Evolutionary conservation across 2,797 vertebrate species (phyloP).

Genomic region (Halcyon badia): DNA sequence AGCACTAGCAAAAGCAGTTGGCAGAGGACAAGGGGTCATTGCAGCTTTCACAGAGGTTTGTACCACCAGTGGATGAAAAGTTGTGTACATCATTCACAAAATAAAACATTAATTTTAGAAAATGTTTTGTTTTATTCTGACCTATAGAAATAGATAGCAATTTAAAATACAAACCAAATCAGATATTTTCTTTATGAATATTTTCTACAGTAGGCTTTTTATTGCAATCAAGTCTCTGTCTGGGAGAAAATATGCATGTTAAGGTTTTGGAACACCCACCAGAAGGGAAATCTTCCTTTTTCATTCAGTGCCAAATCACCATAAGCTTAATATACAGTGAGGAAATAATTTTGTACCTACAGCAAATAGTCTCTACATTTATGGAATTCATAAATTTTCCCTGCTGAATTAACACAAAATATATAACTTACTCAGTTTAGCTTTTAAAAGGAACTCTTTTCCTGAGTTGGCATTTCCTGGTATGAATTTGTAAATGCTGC

Average conservation of each 20-base stretch:
- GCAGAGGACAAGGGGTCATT: background rate
- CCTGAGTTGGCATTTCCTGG: background rate
- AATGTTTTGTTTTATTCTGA: background rate
- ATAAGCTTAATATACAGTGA: background rate
- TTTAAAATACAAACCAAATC: background rate
- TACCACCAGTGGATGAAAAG: background rate
- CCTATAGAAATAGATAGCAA: background rate
- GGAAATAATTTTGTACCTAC: background rate
- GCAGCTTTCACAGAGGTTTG: background rate
- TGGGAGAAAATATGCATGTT: background rate
- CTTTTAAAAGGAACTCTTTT: background rate
- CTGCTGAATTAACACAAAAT: background rate
- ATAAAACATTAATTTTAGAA: background rate
- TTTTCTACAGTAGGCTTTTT: background rate
- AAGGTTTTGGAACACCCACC: background rate
- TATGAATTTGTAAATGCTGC: background rate
- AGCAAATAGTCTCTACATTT: background rate
- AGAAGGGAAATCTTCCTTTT: background rate
- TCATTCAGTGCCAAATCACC: background rate
- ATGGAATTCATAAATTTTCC: background rate
- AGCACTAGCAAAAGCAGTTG: fast-evolving
- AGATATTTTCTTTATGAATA: background rate
- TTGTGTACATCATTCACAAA: background rate
- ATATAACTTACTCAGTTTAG: background rate
- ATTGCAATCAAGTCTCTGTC: background rate